A percentile compares a stretch with the other conserved stretches of the same genome.
Conservation (phyloP, 2,888 invertebrate genomes). For the Cremastinae sp. region DNA sequence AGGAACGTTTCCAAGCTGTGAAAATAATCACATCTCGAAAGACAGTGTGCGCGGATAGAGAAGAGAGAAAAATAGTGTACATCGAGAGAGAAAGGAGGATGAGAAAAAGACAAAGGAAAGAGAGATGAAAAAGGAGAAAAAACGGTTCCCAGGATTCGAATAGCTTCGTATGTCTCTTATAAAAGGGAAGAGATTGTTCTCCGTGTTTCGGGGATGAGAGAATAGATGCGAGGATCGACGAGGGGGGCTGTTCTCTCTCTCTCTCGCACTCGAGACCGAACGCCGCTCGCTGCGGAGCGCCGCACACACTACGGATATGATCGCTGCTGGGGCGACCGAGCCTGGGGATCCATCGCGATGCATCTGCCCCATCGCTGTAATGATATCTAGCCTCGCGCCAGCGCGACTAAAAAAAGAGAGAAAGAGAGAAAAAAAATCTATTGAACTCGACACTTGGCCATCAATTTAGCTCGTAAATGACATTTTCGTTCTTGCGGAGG, state of each 20-base stretch:
- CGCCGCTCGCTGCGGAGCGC: constrained; percentile 50
- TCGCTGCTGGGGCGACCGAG: constrained; percentile 60
- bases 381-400: constrained; percentile 71
- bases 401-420: constrained; percentile 60
- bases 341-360: constrained; percentile 65
- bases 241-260: constrained; percentile 45
- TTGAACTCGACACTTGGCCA: constrained; percentile 69
- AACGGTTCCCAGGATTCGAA: constrained; percentile 79
- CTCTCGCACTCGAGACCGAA: constrained; percentile 55
- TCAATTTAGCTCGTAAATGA: constrained; percentile 75
- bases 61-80: constrained; percentile 57
- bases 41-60: constrained; percentile 66
- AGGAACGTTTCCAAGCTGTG: constrained; percentile 75
- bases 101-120: constrained; percentile 57
- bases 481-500: constrained; percentile 59
- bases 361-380: constrained; percentile 77
- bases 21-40: constrained; percentile 77
- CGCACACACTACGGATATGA: constrained; percentile 57
- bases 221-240: constrained; percentile 47
- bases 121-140: constrained; percentile 61
- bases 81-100: constrained; percentile 38
- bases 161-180: constrained; percentile 76
- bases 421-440: constrained; percentile 60
- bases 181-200: constrained; percentile 78
- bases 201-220: constrained; percentile 39